A percentile compares a stretch with the other conserved stretches of the same genome.
phyloP scores from a whole-genome alignment of 2,797 vertebrate species.

The Ceryle rudis region DNA sequence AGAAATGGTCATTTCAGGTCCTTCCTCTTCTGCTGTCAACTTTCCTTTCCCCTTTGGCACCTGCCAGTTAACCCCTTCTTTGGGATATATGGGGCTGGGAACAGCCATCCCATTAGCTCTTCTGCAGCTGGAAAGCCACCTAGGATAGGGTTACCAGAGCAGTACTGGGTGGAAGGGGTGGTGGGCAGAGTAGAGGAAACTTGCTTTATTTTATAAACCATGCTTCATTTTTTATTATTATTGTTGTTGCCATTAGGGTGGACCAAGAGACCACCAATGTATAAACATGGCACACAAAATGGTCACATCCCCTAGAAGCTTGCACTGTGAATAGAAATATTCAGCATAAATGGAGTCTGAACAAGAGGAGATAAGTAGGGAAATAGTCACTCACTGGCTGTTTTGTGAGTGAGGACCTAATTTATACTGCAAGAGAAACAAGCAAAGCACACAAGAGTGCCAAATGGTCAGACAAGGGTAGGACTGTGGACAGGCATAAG shows the following conservation, averaged over 20 bases:
- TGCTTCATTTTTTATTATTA: background rate
- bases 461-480: background rate
- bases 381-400: background rate
- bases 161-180: accelerated
- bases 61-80: background rate
- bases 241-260: background rate
- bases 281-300: background rate
- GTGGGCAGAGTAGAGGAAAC: background rate
- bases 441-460: background rate
- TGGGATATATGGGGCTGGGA: background rate
- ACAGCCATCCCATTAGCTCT: background rate
- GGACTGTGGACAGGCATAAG: background rate
- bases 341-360: background rate
- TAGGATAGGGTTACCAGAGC: background rate
- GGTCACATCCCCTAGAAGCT: background rate
- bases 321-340: background rate
- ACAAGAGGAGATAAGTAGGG: background rate
- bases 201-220: background rate
- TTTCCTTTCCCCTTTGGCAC: background rate
- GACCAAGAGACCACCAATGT: background rate
- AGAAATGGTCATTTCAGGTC: background rate
- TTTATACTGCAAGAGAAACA: background rate
- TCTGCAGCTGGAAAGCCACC: background rate
- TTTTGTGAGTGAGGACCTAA: background rate
- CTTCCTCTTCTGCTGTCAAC: background rate